Evolutionary conservation across 2,797 vertebrate genomes (phyloP).

Genomic region (Clarias pachynema): DNA sequence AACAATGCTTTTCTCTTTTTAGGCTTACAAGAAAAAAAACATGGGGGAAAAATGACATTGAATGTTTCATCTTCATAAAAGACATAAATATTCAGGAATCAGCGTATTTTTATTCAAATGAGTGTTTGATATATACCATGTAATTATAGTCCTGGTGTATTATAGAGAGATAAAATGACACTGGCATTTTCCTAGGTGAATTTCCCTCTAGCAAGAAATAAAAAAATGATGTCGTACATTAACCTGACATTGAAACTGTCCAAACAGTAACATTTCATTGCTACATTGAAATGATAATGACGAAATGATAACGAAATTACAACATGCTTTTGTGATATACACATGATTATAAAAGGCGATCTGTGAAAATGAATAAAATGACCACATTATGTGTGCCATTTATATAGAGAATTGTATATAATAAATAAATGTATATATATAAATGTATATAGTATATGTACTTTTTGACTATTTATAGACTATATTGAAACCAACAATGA

Average conservation of each 20-base stretch:
- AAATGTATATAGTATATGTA: too few relatives aligned
- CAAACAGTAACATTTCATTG: background rate
- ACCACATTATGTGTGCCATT: background rate
- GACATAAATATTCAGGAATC: background rate
- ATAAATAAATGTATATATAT: too few relatives aligned
- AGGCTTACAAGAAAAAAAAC: background rate
- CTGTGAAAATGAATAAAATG: background rate
- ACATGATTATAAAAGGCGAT: background rate
- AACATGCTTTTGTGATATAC: background rate
- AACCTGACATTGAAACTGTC: background rate
- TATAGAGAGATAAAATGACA: background rate
- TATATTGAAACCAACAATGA: background rate
- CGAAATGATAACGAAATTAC: background rate
- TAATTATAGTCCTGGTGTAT: background rate
- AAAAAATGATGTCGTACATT: background rate
- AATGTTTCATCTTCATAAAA: background rate
- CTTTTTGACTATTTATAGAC: background rate
- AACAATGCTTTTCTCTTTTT: conserved; percentile 12
- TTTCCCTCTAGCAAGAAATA: background rate
- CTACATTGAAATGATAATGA: background rate
- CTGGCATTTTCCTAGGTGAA: background rate
- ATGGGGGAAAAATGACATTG: background rate
- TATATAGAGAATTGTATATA: background rate
- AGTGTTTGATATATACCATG: background rate
- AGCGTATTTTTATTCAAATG: background rate